A percentile compares a stretch with the other conserved stretches of the same genome.
Evolutionary conservation across 2,888 invertebrate genomes (phyloP).

Genomic region (Drosophila niveifrons): DNA sequence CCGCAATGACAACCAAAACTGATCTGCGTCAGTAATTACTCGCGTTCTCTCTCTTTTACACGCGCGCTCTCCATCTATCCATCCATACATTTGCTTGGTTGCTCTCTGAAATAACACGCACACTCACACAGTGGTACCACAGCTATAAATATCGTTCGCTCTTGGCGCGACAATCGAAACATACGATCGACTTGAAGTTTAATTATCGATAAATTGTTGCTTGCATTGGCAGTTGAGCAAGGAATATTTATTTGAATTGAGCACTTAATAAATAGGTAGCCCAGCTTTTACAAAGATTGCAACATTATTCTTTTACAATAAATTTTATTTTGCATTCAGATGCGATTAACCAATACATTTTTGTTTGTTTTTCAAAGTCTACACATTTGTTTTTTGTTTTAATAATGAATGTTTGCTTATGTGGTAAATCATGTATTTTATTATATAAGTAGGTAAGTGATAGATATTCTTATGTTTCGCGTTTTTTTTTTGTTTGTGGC

Average conservation of each 20-base stretch:
- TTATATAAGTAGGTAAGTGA: constrained; percentile 75
- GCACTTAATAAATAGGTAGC: too few species aligned
- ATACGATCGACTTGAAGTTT: neutral
- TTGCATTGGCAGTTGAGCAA: neutral
- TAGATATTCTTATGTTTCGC: constrained; percentile 53
- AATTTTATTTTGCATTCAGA: constrained; percentile 73
- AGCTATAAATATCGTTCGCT: constrained; percentile 5
- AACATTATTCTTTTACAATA: constrained; percentile 52
- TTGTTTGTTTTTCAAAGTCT: constrained; percentile 68
- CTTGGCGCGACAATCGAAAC: constrained; percentile 18
- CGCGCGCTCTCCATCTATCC: constrained; percentile 1
- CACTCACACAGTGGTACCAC: neutral
- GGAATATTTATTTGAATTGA: neutral
- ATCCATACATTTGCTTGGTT: constrained; percentile 9
- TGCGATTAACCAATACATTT: constrained; percentile 71
- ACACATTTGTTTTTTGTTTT: constrained; percentile 65
- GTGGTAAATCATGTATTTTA: constrained; percentile 67
- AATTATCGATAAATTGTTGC: constrained; percentile 17
- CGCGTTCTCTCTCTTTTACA: constrained; percentile 1
- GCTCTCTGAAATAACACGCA: constrained; percentile 28
- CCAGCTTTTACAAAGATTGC: neutral
- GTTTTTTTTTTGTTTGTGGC: constrained; percentile 48
- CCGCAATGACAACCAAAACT: constrained; percentile 47
- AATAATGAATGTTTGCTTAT: constrained; percentile 74
- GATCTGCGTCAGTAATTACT: constrained; percentile 58